Evolutionary conservation across 2,113 vertebrate species (phyloP), one percentile per base, ranked within the genome.

Genomic region (Coturnix japonica): DNA sequence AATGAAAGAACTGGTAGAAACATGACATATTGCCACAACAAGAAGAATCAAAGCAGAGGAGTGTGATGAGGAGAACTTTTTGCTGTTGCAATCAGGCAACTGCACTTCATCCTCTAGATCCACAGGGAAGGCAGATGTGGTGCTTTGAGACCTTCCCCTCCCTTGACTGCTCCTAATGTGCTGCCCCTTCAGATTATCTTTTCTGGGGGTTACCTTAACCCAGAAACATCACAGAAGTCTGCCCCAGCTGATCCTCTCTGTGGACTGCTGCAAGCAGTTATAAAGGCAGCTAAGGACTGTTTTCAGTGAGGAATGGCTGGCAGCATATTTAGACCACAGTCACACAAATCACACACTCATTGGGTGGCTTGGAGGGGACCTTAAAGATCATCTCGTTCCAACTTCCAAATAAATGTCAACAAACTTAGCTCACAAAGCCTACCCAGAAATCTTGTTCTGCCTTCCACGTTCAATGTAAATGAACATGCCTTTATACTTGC

Each of bases 401-500:
- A 53, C 51, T 26, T 53, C 51, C 26, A 16, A 53, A 53, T 17
- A 53, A 53, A 87, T 57, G 23, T 35, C 30, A 33, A 71, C 53
- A 63, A 79, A 46, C 16, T n/a, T 83, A 76, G 79, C 73, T 90
- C 69, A 85, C 72, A 81, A 88, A 59, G 78, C 13, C 9, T 10
- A 65, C 70, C 63, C 39, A 85, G 72, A 85, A 70, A 8, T 47
- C 30, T 71, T 73, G 5, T 70, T 80, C 74, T 75, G 15, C 60
- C 66, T 85, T 61, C 77, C 83, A 69, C 33, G 21, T 74, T 89
- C 43, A 44, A 5, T 79, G 41, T 75, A 85, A 94, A 87, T 94
- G 78, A 85, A 81, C 76, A 18, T 77, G 37, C 28, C 30, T 10
- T 77, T 33, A 53, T 35, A 76, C 20, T 49, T 54, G 35, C 11